Percentiles rank a stretch among this genome's conserved stretches.
These are phyloP conservation scores for Alexandromys oeconomus DNA, from an alignment of 2,797 vertebrate species.

Conservation along the genomic window DNA sequence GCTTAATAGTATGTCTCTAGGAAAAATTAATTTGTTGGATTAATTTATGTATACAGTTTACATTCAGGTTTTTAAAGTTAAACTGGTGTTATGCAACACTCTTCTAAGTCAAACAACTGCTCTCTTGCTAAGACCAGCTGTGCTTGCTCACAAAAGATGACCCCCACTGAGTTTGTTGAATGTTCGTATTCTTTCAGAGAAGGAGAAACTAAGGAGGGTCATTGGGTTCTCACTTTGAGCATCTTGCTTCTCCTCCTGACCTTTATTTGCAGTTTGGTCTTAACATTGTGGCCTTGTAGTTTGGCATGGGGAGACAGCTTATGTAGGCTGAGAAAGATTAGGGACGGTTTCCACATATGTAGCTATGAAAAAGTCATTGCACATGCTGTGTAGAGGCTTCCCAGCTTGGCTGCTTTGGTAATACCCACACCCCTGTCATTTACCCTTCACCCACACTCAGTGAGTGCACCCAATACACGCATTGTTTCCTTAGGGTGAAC, in stretches of 20 bases:
- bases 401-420: not conserved
- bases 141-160: not conserved
- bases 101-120: not conserved
- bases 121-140: not conserved
- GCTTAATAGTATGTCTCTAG: not conserved
- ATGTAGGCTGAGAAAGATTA: not conserved
- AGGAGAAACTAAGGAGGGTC: not conserved
- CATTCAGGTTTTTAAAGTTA: not conserved
- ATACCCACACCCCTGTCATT: not conserved
- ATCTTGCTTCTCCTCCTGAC: not conserved
- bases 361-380: not conserved
- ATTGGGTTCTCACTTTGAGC: not conserved
- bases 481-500: not conserved
- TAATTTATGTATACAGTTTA: not conserved
- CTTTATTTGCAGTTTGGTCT: not conserved
- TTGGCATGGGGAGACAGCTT: not conserved
- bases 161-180: not conserved
- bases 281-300: not conserved
- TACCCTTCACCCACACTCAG: not conserved
- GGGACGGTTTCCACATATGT: not conserved
- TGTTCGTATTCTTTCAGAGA: not conserved
- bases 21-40: not conserved
- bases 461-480: not conserved
- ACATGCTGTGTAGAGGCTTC: not conserved
- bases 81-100: not conserved